Conservation (phyloP, 2,113 vertebrate genomes). For the Guaruba guarouba region DNA sequence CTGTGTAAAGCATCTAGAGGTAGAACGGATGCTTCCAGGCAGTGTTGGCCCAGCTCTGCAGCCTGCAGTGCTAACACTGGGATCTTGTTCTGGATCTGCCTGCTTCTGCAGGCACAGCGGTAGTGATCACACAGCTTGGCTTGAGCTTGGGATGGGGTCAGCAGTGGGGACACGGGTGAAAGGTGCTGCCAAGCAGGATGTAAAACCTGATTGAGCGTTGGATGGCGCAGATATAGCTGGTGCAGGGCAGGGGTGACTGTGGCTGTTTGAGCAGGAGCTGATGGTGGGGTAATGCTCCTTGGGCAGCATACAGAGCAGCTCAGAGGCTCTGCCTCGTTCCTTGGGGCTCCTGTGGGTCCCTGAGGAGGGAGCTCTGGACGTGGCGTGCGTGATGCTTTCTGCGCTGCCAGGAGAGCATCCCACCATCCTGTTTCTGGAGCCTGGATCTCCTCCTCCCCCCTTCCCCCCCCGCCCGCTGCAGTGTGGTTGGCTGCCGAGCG, state of each 20-base stretch:
- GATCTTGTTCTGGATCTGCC: neutral
- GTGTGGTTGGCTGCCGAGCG: constrained; percentile 47
- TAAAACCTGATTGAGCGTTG: neutral
- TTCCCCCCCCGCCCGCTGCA: constrained; percentile 20
- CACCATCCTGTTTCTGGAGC: neutral
- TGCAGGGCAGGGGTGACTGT: neutral
- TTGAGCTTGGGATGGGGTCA: neutral
- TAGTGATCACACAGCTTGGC: neutral
- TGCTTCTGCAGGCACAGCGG: rapidly evolving
- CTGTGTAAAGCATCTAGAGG: neutral
- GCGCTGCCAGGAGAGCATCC: neutral
- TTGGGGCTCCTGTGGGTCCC: neutral
- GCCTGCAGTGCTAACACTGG: neutral
- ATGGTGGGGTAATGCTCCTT: neutral
- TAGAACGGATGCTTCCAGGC: neutral
- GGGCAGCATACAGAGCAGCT: rapidly evolving
- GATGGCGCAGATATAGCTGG: neutral
- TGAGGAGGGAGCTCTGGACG: neutral
- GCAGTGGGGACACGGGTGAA: neutral
- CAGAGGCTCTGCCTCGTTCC: neutral
- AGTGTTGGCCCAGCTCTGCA: neutral
- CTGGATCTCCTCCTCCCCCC: constrained; percentile 26
- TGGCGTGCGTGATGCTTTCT: neutral
- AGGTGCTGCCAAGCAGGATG: too few species aligned
- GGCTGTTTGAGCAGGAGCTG: neutral